Conservation (phyloP, 1,140 invertebrate genomes). For the Nebria ingens region DNA sequence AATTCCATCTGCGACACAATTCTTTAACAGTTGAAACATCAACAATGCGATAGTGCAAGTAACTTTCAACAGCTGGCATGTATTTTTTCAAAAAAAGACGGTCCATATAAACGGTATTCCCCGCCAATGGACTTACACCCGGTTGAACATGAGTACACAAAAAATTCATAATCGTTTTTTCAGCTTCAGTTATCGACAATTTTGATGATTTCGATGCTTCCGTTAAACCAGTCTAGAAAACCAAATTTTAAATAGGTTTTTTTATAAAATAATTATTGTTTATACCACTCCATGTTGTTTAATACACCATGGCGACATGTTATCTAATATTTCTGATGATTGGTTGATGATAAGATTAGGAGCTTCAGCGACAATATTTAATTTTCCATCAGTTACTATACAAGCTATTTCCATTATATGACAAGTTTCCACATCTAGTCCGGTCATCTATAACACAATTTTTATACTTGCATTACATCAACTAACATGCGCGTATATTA, state of each 20-base stretch:
- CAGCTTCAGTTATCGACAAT: slow-evolving; percentile 53
- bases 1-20: slow-evolving; percentile 66
- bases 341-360: slow-evolving; percentile 76
- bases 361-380: slow-evolving; percentile 69
- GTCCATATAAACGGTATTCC: slow-evolving; percentile 85
- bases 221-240: slow-evolving; percentile 62
- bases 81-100: slow-evolving; percentile 63
- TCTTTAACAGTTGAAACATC: slow-evolving; percentile 91
- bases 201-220: slow-evolving; percentile 57
- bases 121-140: slow-evolving; percentile 61
- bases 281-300: slow-evolving; percentile 60
- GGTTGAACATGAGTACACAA: slow-evolving; percentile 54
- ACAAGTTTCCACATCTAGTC: slow-evolving; percentile 61
- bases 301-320: slow-evolving; percentile 77
- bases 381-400: slow-evolving; percentile 70
- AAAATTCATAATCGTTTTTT: slow-evolving; percentile 62
- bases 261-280: not conserved
- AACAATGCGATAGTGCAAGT: slow-evolving; percentile 87
- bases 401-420: slow-evolving; percentile 82
- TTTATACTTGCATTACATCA: slow-evolving; percentile 7
- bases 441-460: slow-evolving; percentile 30
- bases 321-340: slow-evolving; percentile 54
- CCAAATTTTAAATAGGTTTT: not conserved
- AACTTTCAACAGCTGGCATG: slow-evolving; percentile 62
- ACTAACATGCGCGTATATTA: no score